These are phyloP conservation scores for Sternarchorhynchus goeldii DNA, from an alignment of 2,797 vertebrate species.

Conservation along the genomic window DNA sequence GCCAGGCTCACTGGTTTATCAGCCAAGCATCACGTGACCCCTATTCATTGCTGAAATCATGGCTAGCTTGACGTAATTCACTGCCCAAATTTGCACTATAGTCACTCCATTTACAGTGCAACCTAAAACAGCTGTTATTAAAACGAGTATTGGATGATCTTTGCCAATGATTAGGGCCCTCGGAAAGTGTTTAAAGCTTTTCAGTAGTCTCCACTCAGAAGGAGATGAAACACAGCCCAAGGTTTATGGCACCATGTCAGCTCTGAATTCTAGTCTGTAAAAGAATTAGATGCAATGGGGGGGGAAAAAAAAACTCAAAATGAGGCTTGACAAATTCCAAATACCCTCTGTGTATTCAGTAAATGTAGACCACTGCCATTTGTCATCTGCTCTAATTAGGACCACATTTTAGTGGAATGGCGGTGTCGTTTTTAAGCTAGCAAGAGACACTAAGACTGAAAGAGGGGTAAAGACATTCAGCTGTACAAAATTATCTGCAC, in stretches of 20 bases:
- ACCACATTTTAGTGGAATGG: constrained; percentile 65
- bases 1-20: constrained; percentile 32
- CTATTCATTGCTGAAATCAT: constrained; percentile 33
- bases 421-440: constrained; percentile 60
- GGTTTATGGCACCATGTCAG: constrained; percentile 41
- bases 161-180: constrained; percentile 36
- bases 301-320: constrained; percentile 16
- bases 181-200: constrained; percentile 37
- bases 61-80: constrained; percentile 40
- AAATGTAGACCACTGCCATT: constrained; percentile 51
- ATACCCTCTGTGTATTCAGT: constrained; percentile 51
- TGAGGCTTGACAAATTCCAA: constrained; percentile 50
- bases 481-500: constrained; percentile 62
- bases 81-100: constrained; percentile 23
- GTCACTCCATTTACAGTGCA: constrained; percentile 7
- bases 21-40: constrained; percentile 42
- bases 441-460: constrained; percentile 20
- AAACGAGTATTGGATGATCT: constrained; percentile 31
- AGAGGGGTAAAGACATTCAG: constrained; percentile 8
- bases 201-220: constrained; percentile 16
- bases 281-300: constrained; percentile 32
- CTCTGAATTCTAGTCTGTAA: constrained; percentile 23
- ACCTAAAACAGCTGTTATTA: constrained; percentile 21
- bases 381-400: constrained; percentile 57
- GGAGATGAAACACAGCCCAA: constrained; percentile 8